Percentiles rank a stretch among this genome's conserved stretches.
Evolutionary conservation across 2,888 invertebrate species (phyloP).

Genomic region (Acanthosepion lycidas): DNA sequence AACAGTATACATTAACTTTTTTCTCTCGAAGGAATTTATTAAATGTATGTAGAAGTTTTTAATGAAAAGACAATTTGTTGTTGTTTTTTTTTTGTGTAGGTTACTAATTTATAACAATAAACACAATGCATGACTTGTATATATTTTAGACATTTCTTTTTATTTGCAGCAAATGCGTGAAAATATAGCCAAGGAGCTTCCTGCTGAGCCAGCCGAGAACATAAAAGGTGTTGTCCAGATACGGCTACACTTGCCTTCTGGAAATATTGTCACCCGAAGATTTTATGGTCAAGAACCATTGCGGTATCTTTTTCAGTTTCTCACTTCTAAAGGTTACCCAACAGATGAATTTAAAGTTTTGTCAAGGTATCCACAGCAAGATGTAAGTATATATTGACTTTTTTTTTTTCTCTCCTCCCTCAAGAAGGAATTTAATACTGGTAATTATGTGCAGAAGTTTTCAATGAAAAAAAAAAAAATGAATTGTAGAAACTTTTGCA

Average conservation of each 20-base stretch:
- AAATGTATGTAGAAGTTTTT: too few species aligned
- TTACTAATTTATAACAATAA: too few species aligned
- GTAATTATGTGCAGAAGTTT: too few species aligned
- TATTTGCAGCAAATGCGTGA: slow-evolving; percentile 53
- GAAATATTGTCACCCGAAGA: slow-evolving; percentile 84
- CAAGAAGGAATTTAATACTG: too few species aligned
- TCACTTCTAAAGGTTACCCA: slow-evolving; percentile 91
- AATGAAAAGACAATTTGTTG: too few species aligned
- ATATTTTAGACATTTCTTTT: background rate
- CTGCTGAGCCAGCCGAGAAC: slow-evolving; percentile 74
- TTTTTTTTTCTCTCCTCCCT: background rate
- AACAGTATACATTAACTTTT: background rate
- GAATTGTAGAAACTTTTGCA: too few species aligned
- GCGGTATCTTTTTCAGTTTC: slow-evolving; percentile 87
- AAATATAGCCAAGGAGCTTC: slow-evolving; percentile 73
- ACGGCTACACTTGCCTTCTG: slow-evolving; percentile 87
- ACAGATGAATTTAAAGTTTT: slow-evolving; percentile 91
- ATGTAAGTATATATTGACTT: slow-evolving; percentile 82
- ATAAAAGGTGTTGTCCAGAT: slow-evolving; percentile 75
- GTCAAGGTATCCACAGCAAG: slow-evolving; percentile 94
- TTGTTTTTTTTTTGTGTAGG: too few species aligned
- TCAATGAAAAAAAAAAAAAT: too few species aligned
- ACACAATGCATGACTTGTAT: background rate
- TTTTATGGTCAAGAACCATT: slow-evolving; percentile 80
- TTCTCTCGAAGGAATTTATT: too few species aligned